Conservation (phyloP, 2,113 vertebrate genomes). For the Mystacornis crossleyi region DNA sequence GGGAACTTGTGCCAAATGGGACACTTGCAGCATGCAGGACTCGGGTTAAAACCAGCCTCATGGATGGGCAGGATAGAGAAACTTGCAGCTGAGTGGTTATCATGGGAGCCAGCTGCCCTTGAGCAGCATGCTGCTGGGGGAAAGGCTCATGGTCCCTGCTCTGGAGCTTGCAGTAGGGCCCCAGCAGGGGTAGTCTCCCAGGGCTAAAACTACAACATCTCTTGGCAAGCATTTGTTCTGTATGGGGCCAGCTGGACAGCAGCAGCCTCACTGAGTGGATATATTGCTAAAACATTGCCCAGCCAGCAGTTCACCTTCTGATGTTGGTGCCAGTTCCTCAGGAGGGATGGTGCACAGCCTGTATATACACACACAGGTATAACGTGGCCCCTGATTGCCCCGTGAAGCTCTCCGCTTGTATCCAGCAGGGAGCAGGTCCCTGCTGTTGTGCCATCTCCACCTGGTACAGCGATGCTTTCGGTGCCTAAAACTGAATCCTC, state of each 20-base stretch:
- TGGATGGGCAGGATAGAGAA: not conserved
- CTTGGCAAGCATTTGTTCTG: fast-evolving
- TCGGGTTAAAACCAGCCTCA: not conserved
- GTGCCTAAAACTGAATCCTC: not conserved
- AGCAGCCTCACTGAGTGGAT: not conserved
- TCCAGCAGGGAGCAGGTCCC: not conserved
- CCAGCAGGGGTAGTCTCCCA: not conserved
- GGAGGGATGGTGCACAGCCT: not conserved
- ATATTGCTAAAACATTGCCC: not conserved
- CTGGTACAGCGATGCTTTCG: fast-evolving
- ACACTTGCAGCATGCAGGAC: not conserved
- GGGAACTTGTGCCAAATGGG: not conserved
- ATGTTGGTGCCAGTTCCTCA: fast-evolving
- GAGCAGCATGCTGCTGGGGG: not conserved
- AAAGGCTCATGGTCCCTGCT: not conserved
- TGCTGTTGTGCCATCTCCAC: not conserved
- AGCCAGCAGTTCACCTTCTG: not conserved
- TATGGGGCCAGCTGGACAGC: not conserved
- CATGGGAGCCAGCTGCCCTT: not conserved
- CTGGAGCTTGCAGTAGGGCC: not conserved
- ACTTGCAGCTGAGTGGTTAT: not conserved
- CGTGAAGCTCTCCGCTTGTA: fast-evolving
- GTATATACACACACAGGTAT: not conserved
- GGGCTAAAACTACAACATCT: not conserved
- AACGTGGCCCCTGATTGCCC: fast-evolving